Conservation (phyloP, 2,113 vertebrate species). For the Egretta garzetta region DNA sequence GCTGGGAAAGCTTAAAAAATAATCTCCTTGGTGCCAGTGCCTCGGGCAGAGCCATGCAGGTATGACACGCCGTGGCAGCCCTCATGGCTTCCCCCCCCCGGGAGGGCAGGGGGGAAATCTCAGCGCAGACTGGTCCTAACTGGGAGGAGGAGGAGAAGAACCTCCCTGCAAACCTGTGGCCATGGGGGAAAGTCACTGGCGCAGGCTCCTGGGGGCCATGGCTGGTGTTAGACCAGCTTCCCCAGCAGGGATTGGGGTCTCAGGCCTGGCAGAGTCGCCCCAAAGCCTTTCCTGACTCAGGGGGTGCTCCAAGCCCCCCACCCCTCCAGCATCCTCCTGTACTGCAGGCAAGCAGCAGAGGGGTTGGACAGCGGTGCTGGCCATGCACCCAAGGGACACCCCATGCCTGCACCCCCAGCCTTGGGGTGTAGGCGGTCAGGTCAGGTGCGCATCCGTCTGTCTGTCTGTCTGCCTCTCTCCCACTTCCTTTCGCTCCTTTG, state of each 20-base stretch:
- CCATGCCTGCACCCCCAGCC: background rate
- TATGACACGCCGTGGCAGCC: accelerated
- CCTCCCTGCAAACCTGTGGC: background rate
- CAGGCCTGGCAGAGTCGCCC: background rate
- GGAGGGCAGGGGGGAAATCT: no score
- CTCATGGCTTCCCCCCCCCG: background rate
- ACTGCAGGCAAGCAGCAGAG: background rate
- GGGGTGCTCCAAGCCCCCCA: background rate
- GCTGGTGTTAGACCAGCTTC: background rate
- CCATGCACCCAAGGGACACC: background rate
- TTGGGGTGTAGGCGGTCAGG: background rate
- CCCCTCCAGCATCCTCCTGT: background rate
- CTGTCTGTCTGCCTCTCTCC: background rate
- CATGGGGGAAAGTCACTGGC: no score
- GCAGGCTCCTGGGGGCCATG: background rate
- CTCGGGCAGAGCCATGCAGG: background rate
- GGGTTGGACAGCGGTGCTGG: background rate
- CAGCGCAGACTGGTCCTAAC: accelerated
- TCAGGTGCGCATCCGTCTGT: accelerated
- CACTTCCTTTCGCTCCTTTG: background rate
- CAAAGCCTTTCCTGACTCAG: background rate
- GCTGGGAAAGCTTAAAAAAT: conserved; percentile 36
- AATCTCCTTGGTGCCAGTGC: background rate
- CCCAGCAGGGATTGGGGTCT: background rate
- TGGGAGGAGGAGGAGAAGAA: background rate